Conservation (phyloP, 1,140 invertebrate species). For the Lycorma delicatula region DNA sequence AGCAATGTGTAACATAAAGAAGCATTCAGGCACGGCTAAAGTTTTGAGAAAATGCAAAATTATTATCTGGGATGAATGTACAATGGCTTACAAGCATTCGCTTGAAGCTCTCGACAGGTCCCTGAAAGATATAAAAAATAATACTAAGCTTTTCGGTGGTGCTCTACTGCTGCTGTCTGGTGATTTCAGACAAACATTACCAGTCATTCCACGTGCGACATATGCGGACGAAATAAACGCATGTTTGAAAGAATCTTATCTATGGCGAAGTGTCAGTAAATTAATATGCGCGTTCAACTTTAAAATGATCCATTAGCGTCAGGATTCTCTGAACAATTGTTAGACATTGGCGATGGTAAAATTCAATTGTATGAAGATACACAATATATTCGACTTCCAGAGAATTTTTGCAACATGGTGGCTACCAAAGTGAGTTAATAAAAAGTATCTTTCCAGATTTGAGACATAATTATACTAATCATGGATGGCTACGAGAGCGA, state of each 20-base stretch:
- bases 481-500: slow-evolving; percentile 34
- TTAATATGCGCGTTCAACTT: slow-evolving; percentile 28
- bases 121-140: slow-evolving; percentile 27
- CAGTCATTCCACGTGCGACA: slow-evolving; percentile 38
- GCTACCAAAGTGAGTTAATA: slow-evolving; percentile 25
- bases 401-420: slow-evolving; percentile 15
- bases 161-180: slow-evolving; percentile 20
- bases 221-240: slow-evolving; percentile 26
- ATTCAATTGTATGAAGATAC: slow-evolving; percentile 6
- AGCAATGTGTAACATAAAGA: no score
- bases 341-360: slow-evolving; percentile 21
- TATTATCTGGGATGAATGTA: no score
- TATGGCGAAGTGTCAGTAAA: slow-evolving; percentile 36
- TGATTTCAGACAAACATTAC: slow-evolving; percentile 38
- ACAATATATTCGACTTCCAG: slow-evolving; percentile 12
- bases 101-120: slow-evolving; percentile 32
- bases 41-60: no score
- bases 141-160: slow-evolving; percentile 9
- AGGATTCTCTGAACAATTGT: slow-evolving; percentile 29
- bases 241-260: slow-evolving; percentile 35
- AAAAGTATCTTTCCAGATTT: slow-evolving; percentile 32
- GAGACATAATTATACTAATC: slow-evolving; percentile 26
- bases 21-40: no score
- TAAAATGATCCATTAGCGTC: slow-evolving; percentile 23
- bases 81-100: slow-evolving; percentile 31